Evolutionary conservation across 2,888 invertebrate genomes (phyloP).

Genomic region (Andricus curvator): DNA sequence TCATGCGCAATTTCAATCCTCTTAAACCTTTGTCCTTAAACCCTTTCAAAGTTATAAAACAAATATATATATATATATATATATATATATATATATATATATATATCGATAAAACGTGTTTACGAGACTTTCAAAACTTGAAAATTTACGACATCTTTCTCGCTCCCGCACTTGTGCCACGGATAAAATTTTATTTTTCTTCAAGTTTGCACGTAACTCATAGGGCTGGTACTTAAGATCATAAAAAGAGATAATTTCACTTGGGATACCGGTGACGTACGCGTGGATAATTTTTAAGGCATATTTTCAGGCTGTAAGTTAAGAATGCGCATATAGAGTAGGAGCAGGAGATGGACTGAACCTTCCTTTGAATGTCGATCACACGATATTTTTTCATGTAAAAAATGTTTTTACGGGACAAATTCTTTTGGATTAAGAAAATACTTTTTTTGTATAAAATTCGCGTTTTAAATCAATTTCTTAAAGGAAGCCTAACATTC

Average conservation of each 20-base stretch:
- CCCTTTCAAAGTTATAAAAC: constrained; percentile 31
- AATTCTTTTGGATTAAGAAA: no score
- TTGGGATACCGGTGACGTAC: not conserved
- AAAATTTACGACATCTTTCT: constrained; percentile 60
- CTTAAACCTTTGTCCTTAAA: constrained; percentile 21
- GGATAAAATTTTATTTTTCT: constrained; percentile 66
- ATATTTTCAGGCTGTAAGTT: not conserved
- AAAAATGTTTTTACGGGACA: no score
- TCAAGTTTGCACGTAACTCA: constrained; percentile 59
- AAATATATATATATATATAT: constrained; percentile 6
- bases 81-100: constrained; percentile 1
- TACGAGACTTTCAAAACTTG: constrained; percentile 54
- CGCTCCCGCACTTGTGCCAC: constrained; percentile 56
- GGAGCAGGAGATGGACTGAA: no score
- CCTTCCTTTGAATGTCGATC: no score
- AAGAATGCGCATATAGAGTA: not conserved
- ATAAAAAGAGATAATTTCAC: constrained; percentile 29
- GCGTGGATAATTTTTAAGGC: not conserved
- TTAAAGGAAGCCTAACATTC: no score
- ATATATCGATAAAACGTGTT: constrained; percentile 33
- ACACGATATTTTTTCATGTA: no score
- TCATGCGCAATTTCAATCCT: constrained; percentile 24
- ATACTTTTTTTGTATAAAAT: no score
- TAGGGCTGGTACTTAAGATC: constrained; percentile 7
- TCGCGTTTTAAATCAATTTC: no score